Evolutionary conservation across 2,888 invertebrate species (phyloP), one percentile per base, ranked within the genome.

Genomic region (Drosophila conformis): DNA sequence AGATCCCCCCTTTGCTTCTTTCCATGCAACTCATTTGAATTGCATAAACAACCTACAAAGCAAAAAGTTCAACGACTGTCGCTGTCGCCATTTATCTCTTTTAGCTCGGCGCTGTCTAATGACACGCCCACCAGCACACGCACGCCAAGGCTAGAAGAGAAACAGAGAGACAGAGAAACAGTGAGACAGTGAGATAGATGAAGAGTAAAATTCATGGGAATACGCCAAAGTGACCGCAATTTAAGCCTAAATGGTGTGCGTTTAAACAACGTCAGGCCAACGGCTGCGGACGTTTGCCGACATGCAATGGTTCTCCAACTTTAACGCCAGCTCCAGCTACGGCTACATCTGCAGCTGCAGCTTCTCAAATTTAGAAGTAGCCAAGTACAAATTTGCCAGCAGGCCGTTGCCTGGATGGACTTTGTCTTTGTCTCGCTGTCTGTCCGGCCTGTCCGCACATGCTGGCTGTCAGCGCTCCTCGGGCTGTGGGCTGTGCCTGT

Each of bases 41-140:
- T 85, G 85, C 85, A 85, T 85, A 85, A 85, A 87, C 90, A 89
- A 85, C 90, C 76, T 73, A 68, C 77, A 85, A 77, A 79, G 90
- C 90, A 89, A 85, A 89, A 89, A 85, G 85, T 85, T 85, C 85
- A 85, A 89, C 85, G 88, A 87, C 79, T 79, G 79, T 65, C 64
- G 76, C 80, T 77, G 80, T 78, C 71, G 83, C 90, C 86, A 85
- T 85, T 89, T 89, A 85, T 85, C 85, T 85, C 86, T 87, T 85
- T 89, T 85, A 89, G 88, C 79, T 76, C 62, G 68, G 49, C 74
- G 69, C 79, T 86, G 88, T 87, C 90, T 85, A 87, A 89, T 79
- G 85, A 85, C 90, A 85, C 85, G 83, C 85, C 85, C 88, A 84
- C 88, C 61, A 69, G 49, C 69, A 63, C 29, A 29, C 38, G 57